Conservation (phyloP, 2,113 vertebrate genomes). For the Pelmatolapia mariae region DNA sequence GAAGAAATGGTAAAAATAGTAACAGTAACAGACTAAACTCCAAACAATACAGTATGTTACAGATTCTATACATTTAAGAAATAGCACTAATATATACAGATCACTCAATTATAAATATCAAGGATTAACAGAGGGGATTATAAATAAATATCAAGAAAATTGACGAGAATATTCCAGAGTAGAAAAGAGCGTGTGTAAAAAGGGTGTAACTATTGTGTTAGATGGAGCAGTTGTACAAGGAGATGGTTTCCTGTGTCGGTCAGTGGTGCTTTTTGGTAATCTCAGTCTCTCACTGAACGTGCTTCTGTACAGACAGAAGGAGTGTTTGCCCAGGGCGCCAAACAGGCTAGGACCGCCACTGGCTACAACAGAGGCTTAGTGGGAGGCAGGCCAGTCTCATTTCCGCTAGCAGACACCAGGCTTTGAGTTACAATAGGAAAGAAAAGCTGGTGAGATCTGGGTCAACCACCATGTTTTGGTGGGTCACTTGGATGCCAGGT, state of each 20-base stretch:
- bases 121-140: neutral
- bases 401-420: neutral
- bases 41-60: neutral
- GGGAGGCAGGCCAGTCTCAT: neutral
- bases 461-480: neutral
- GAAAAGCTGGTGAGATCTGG: neutral
- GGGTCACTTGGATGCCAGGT: neutral
- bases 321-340: neutral
- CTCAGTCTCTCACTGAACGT: neutral
- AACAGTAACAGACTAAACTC: neutral
- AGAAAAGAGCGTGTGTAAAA: neutral
- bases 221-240: neutral
- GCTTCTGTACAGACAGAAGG: neutral
- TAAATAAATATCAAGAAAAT: neutral
- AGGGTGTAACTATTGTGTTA: neutral
- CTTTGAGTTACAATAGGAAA: neutral
- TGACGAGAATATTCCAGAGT: neutral
- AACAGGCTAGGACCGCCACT: neutral
- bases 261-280: neutral
- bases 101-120: neutral
- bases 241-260: neutral
- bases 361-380: neutral
- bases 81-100: neutral
- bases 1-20: neutral
- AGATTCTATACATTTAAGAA: neutral